phyloP scores from a whole-genome alignment of 2,888 invertebrate genomes.

The Endotricha flammealis region DNA sequence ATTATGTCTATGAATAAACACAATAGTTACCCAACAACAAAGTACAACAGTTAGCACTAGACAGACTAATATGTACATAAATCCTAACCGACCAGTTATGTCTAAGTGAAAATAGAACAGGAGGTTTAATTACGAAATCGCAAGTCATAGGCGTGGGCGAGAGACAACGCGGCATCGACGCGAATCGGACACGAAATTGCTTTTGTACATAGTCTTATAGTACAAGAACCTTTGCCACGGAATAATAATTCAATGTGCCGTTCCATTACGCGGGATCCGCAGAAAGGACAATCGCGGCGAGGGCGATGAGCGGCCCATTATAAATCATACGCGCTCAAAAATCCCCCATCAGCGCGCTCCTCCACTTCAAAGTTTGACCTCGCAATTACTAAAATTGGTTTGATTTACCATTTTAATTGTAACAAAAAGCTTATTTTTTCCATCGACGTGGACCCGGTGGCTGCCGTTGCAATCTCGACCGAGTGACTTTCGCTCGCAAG shows the following conservation, averaged over 20 bases:
- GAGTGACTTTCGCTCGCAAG: conserved; percentile 71
- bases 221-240: not conserved
- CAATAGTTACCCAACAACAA: not conserved
- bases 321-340: conserved; percentile 61
- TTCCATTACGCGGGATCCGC: not conserved
- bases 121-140: conserved; percentile 9
- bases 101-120: conserved; percentile 7
- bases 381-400: conserved; percentile 78
- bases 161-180: conserved; percentile 2
- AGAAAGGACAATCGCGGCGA: conserved; percentile 3
- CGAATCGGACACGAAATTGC: conserved; percentile 8
- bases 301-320: conserved; percentile 38
- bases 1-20: not conserved
- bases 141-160: conserved; percentile 6
- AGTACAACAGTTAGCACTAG: not conserved
- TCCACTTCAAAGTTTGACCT: conserved; percentile 71
- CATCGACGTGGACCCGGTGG: conserved; percentile 49
- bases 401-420: conserved; percentile 79
- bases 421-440: conserved; percentile 77
- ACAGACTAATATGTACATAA: conserved; percentile 1
- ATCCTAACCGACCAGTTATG: conserved; percentile 2
- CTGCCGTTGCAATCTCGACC: conserved; percentile 71
- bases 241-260: conserved; percentile 4
- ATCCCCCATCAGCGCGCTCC: conserved; percentile 48
- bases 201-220: conserved; percentile 2